Percentiles rank a stretch among this genome's conserved stretches.
Conservation (phyloP, 2,113 vertebrate genomes). For the Dunckerocampus dactyliophorus region DNA sequence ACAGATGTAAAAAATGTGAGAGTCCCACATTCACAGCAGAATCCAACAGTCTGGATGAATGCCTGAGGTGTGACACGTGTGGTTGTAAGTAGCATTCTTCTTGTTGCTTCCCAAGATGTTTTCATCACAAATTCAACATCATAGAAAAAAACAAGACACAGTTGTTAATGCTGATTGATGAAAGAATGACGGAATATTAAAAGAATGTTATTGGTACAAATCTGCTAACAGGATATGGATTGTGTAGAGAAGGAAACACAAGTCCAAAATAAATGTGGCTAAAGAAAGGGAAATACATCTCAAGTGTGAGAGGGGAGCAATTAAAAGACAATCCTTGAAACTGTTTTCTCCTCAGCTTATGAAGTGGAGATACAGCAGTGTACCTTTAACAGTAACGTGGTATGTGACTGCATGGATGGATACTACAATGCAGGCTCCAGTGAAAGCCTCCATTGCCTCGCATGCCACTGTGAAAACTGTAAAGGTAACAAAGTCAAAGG, state of each 20-base stretch:
- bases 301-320: not conserved
- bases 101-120: conserved; percentile 2
- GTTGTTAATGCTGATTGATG: too few species aligned
- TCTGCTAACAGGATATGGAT: too few species aligned
- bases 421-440: not conserved
- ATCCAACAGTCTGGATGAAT: fast-evolving
- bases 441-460: not conserved
- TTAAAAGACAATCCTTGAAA: not conserved
- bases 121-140: not conserved
- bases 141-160: too few species aligned
- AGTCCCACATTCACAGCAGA: fast-evolving
- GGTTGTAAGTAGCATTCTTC: not conserved
- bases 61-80: fast-evolving
- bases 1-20: conserved; percentile 16
- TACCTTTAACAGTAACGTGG: not conserved
- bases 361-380: not conserved
- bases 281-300: not conserved
- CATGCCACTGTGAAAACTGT: not conserved
- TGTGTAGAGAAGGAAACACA: too few species aligned
- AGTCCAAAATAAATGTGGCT: too few species aligned
- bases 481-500: conserved; percentile 8
- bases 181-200: too few species aligned
- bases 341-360: not conserved
- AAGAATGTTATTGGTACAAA: too few species aligned
- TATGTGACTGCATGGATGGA: conserved; percentile 24